These are phyloP conservation scores for Mythimna impura DNA, from an alignment of 2,888 invertebrate species.

Conservation along the genomic window DNA sequence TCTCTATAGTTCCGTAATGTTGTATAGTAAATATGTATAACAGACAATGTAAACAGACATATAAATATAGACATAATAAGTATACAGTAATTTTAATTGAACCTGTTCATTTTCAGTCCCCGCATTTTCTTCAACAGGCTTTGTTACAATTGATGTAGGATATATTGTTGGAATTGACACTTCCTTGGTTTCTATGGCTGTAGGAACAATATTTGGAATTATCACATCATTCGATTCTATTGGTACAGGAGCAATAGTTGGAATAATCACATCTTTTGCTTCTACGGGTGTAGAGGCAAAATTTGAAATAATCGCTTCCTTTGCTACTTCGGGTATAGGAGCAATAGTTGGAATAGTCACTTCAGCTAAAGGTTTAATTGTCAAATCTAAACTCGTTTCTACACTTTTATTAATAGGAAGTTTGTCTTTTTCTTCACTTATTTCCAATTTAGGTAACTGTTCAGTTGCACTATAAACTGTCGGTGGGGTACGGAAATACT, in stretches of 20 bases:
- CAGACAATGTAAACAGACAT: conserved; percentile 82
- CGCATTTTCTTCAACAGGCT: conserved; percentile 71
- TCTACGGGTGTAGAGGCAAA: not conserved
- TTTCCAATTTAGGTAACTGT: conserved; percentile 46
- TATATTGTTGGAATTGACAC: conserved; percentile 39
- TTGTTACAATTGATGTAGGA: conserved; percentile 56
- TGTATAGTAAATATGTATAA: conserved; percentile 83
- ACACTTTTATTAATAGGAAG: conserved; percentile 41
- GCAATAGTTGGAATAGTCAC: conserved; percentile 31
- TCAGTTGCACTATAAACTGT: conserved; percentile 59
- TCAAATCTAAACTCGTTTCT: conserved; percentile 57
- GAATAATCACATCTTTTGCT: conserved; percentile 11
- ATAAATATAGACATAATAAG: conserved; percentile 84
- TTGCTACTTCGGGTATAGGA: not conserved
- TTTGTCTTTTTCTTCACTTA: conserved; percentile 52
- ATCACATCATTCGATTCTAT: conserved; percentile 7
- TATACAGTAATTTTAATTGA: conserved; percentile 85
- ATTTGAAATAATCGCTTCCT: conserved; percentile 9
- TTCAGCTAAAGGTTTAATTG: conserved; percentile 58
- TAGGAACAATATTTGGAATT: conserved; percentile 24
- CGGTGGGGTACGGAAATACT: conserved; percentile 72
- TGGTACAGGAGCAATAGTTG: not conserved
- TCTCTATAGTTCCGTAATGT: conserved; percentile 77
- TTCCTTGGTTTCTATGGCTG: conserved; percentile 48
- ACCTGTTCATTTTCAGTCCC: conserved; percentile 82